phyloP scores from a whole-genome alignment of 2,113 vertebrate species.

The Hiodon tergisus region DNA sequence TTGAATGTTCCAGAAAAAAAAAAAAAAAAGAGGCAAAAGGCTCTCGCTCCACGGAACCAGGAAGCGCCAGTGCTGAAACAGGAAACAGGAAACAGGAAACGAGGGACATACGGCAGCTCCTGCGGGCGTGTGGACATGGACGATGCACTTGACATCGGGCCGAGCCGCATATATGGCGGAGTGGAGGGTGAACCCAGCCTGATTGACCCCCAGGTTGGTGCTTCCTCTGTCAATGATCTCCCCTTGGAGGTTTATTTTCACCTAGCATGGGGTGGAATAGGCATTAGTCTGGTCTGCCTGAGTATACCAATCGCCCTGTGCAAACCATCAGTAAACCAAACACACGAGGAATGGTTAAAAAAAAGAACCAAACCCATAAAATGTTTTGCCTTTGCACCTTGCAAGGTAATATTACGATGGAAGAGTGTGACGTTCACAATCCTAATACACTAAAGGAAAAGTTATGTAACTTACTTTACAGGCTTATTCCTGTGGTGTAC shows the following conservation, averaged over 20 bases:
- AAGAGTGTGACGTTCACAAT: too few relatives aligned
- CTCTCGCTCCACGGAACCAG: not conserved
- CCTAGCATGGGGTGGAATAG: slow-evolving; percentile 52
- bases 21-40: not conserved
- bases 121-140: slow-evolving; percentile 87
- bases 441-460: too few relatives aligned
- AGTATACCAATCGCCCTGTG: too few relatives aligned
- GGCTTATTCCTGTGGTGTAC: too few relatives aligned
- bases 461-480: too few relatives aligned
- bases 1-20: not conserved
- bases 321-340: too few relatives aligned
- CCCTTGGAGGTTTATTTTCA: slow-evolving; percentile 89
- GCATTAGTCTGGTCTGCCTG: not conserved
- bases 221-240: slow-evolving; percentile 89
- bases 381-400: too few relatives aligned
- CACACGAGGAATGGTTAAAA: too few relatives aligned
- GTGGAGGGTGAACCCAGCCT: slow-evolving; percentile 87
- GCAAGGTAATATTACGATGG: too few relatives aligned
- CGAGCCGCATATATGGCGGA: slow-evolving; percentile 84
- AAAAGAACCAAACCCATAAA: too few relatives aligned
- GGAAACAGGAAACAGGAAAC: not conserved
- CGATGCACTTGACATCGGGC: slow-evolving; percentile 82
- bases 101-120: slow-evolving; percentile 79
- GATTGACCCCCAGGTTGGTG: slow-evolving; percentile 90
- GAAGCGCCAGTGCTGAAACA: not conserved